Conservation (phyloP, 2,797 vertebrate species). For the Danio tinwini region DNA sequence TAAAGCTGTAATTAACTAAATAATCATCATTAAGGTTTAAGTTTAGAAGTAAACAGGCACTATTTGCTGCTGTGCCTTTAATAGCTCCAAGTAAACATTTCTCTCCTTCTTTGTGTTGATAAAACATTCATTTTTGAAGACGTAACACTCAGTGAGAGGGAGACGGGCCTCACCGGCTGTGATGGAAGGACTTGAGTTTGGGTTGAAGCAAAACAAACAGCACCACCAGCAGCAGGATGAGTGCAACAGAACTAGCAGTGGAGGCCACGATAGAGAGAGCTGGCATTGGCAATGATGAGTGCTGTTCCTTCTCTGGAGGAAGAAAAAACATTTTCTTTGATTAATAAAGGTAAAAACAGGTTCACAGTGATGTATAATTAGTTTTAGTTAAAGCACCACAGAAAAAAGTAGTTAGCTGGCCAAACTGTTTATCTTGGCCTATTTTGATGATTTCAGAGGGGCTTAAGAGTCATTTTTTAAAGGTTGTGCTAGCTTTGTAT, state of each 20-base stretch:
- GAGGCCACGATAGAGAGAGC: slow-evolving; percentile 93
- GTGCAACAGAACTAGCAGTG: slow-evolving; percentile 91
- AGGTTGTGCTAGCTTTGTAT: not conserved
- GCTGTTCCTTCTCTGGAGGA: slow-evolving; percentile 86
- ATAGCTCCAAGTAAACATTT: not conserved
- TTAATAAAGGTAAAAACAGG: not conserved
- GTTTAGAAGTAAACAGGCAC: not conserved
- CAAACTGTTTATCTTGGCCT: not conserved
- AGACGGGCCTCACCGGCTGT: slow-evolving; percentile 84
- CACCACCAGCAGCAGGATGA: slow-evolving; percentile 95
- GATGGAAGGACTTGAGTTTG: slow-evolving; percentile 97
- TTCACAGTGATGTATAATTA: not conserved
- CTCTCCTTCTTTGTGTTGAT: not conserved
- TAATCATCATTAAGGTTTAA: not conserved
- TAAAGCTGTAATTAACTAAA: not conserved
- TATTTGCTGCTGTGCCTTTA: slow-evolving; percentile 1
- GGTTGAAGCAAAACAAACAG: slow-evolving; percentile 96
- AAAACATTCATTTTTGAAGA: not conserved
- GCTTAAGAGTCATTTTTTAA: not conserved
- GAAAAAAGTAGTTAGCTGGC: not conserved
- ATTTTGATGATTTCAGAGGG: not conserved
- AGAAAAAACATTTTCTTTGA: slow-evolving; percentile 22
- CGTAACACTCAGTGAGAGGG: not conserved
- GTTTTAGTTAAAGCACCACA: not conserved
- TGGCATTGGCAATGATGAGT: slow-evolving; percentile 86